Conservation (phyloP, 2,797 vertebrate species). For the Smutsia gigantea region DNA sequence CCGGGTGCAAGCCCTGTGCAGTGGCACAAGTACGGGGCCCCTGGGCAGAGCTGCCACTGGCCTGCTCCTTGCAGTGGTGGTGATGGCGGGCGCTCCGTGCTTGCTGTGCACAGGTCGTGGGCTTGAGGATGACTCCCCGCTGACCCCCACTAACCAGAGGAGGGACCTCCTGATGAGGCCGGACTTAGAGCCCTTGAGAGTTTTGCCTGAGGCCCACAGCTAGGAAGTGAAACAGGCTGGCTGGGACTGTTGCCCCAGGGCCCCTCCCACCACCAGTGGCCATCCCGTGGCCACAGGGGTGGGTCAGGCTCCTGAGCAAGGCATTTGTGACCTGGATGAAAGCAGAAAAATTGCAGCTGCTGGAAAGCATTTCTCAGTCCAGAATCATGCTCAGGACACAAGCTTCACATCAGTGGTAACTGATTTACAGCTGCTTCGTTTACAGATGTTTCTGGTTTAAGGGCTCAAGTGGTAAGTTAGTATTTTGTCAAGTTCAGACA, state of each 20-base stretch:
- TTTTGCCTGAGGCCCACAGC: background rate
- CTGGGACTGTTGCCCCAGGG: fast-evolving
- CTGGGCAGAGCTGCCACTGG: background rate
- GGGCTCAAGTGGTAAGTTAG: background rate
- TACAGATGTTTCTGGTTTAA: background rate
- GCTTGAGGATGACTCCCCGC: fast-evolving
- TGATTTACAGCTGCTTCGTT: background rate
- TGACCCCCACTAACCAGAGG: background rate
- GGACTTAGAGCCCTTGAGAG: background rate
- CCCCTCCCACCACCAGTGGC: background rate
- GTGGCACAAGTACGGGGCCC: fast-evolving
- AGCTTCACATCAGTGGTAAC: background rate
- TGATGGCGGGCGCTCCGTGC: fast-evolving
- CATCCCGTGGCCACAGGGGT: too few relatives aligned
- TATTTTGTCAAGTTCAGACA: background rate
- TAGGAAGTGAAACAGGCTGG: too few relatives aligned
- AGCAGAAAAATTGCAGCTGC: background rate
- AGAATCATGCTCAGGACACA: background rate
- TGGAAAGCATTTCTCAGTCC: background rate
- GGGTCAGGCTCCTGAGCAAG: background rate
- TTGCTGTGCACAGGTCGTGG: background rate
- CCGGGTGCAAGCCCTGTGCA: background rate
- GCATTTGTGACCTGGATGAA: background rate
- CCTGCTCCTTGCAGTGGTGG: background rate
- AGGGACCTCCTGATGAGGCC: too few relatives aligned